Percentiles rank a stretch among this genome's conserved stretches.
phyloP scores from a whole-genome alignment of 2,113 vertebrate genomes.

The Chaetops frenatus region DNA sequence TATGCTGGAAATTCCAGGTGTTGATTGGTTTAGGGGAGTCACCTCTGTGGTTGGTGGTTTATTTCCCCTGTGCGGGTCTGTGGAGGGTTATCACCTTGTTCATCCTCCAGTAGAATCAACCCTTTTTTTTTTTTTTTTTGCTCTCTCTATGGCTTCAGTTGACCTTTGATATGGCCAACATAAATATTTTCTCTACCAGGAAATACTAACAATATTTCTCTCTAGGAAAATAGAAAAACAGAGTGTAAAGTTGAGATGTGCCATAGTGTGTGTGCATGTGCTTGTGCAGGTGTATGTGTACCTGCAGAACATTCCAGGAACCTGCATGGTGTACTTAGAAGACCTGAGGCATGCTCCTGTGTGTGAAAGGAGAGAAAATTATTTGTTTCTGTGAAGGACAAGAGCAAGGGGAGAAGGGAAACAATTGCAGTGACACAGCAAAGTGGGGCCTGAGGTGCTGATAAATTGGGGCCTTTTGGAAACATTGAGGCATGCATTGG shows the following conservation, averaged over 20 bases:
- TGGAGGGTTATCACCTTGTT: not conserved
- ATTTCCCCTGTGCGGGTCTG: not conserved
- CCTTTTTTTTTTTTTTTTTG: not conserved
- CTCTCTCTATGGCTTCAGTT: not conserved
- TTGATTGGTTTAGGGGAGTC: not conserved
- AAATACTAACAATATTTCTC: not conserved
- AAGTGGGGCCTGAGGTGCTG: not conserved
- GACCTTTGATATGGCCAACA: not conserved
- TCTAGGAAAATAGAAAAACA: not conserved
- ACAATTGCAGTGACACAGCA: not conserved
- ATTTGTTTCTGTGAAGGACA: not conserved
- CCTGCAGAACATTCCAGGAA: fast-evolving
- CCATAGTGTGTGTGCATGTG: fast-evolving
- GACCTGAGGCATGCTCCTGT: not conserved
- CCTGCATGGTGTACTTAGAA: not conserved
- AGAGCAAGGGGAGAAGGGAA: not conserved
- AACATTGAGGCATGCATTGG: not conserved
- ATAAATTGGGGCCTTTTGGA: not conserved
- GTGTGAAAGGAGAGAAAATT: not conserved
- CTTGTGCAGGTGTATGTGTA: no score
- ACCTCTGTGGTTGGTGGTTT: not conserved
- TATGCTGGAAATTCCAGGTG: not conserved
- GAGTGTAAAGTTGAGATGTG: not conserved
- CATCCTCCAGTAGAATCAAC: not conserved
- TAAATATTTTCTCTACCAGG: not conserved